Evolutionary conservation across 2,888 invertebrate genomes (phyloP).

Genomic region (Eretmocerus hayati): DNA sequence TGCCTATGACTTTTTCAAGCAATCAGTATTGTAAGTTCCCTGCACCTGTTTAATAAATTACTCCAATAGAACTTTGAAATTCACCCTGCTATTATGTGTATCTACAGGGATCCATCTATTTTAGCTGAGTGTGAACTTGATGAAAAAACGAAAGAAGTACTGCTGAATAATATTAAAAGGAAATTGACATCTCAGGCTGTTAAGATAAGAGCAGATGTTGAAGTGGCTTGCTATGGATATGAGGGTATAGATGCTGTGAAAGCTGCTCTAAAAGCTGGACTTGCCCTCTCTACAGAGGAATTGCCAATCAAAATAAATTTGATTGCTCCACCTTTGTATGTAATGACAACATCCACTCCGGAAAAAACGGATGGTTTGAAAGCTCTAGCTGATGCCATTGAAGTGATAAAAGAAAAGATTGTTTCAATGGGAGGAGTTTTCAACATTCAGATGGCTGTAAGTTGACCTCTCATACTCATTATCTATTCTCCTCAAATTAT

Average conservation of each 20-base stretch:
- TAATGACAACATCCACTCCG: constrained; percentile 97
- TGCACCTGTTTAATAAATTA: too few species aligned
- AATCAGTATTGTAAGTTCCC: constrained; percentile 88
- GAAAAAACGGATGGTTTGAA: constrained; percentile 91
- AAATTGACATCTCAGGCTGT: constrained; percentile 96
- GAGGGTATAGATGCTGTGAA: constrained; percentile 99
- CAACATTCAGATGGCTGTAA: constrained; percentile 87
- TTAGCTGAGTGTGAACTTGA: constrained; percentile 94
- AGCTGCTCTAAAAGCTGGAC: constrained; percentile 80
- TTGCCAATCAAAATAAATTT: constrained; percentile 97
- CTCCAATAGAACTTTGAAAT: constrained; percentile 1
- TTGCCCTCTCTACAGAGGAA: constrained; percentile 84
- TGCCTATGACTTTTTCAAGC: constrained; percentile 97
- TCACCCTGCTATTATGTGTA: not conserved
- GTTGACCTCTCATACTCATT: constrained; percentile 33
- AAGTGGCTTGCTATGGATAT: constrained; percentile 92
- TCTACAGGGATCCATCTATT: constrained; percentile 80
- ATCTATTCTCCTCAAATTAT: not conserved
- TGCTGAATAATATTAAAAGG: constrained; percentile 89
- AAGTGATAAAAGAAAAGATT: constrained; percentile 78
- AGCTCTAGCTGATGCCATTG: constrained; percentile 82
- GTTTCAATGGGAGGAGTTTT: constrained; percentile 82
- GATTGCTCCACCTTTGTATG: constrained; percentile 96
- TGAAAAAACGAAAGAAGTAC: constrained; percentile 82
- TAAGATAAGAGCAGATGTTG: constrained; percentile 87